phyloP scores from a whole-genome alignment of 2,113 vertebrate species.

The Xiphophorus hellerii region DNA sequence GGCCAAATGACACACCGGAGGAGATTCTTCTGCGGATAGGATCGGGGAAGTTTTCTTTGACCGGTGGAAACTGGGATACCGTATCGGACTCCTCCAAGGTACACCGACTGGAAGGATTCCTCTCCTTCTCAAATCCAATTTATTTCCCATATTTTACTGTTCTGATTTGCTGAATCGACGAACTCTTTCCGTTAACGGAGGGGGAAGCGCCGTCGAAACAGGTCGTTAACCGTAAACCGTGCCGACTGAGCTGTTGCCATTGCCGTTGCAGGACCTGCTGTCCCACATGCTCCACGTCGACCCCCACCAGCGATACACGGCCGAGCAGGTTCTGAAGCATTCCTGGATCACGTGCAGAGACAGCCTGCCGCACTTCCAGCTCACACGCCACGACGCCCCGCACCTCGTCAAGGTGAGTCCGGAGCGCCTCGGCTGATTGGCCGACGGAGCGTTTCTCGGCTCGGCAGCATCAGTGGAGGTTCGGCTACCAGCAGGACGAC shows the following conservation, averaged over 20 bases:
- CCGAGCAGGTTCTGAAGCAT: slow-evolving; percentile 95
- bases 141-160: too few relatives aligned
- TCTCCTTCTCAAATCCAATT: too few relatives aligned
- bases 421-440: too few relatives aligned
- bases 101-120: not conserved
- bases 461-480: too few relatives aligned
- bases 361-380: slow-evolving; percentile 89
- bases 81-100: slow-evolving; percentile 98
- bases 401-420: slow-evolving; percentile 89
- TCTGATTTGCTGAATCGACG: too few relatives aligned
- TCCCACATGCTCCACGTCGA: slow-evolving; percentile 98
- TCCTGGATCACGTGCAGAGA: slow-evolving; percentile 95
- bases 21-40: slow-evolving; percentile 95
- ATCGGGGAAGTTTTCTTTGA: slow-evolving; percentile 94
- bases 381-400: slow-evolving; percentile 89
- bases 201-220: not conserved
- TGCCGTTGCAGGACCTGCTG: slow-evolving; percentile 86
- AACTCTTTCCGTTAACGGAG: too few relatives aligned
- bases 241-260: not conserved
- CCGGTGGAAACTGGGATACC: slow-evolving; percentile 95
- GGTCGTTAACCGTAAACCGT: not conserved
- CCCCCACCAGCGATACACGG: slow-evolving; percentile 93
- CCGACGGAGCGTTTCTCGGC: too few relatives aligned
- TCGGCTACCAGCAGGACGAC: too few relatives aligned
- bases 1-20: slow-evolving; percentile 95